phyloP scores from a whole-genome alignment of 2,888 invertebrate genomes.

The Agrochola macilenta region DNA sequence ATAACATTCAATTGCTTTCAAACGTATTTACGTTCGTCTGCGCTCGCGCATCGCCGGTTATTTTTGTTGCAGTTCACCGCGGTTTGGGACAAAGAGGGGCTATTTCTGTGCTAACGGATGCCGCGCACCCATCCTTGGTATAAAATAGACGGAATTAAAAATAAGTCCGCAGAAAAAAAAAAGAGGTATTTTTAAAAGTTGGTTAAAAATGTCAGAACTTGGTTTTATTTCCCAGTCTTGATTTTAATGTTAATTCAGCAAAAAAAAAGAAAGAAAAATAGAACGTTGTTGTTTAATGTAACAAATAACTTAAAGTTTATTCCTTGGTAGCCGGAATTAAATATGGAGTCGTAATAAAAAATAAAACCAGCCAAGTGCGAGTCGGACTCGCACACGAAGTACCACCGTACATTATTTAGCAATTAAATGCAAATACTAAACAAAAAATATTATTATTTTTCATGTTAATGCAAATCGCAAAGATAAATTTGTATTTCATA shows the following conservation, averaged over 20 bases:
- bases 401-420: too few species aligned
- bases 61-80: constrained; percentile 55
- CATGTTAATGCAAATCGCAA: too few species aligned
- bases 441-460: too few species aligned
- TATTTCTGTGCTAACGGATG: constrained; percentile 78
- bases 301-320: not conserved
- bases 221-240: not conserved
- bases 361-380: not conserved
- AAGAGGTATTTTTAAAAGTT: not conserved
- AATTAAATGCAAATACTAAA: too few species aligned
- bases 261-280: not conserved
- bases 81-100: constrained; percentile 72
- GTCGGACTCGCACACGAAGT: too few species aligned
- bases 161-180: not conserved
- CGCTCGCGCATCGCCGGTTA: constrained; percentile 52
- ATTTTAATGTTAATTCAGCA: not conserved
- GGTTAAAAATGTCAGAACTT: not conserved
- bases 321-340: not conserved
- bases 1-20: constrained; percentile 49
- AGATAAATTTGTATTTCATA: too few species aligned
- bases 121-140: constrained; percentile 53
- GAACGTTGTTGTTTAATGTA: too few species aligned
- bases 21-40: constrained; percentile 48
- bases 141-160: not conserved
- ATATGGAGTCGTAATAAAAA: not conserved